Evolutionary conservation across 1,140 invertebrate species (phyloP).

Genomic region (Heliconius nattereri): DNA sequence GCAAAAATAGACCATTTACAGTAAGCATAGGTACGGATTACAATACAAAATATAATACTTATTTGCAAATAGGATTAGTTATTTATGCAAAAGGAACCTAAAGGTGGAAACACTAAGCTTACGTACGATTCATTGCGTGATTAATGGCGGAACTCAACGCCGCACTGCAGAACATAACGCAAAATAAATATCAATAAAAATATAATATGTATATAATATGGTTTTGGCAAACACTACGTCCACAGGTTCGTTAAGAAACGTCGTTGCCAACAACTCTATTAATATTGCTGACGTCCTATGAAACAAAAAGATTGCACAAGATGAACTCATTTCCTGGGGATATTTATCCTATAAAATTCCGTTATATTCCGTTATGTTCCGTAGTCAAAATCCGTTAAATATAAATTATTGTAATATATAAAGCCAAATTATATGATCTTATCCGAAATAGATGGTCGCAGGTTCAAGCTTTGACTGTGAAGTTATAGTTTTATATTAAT

Average conservation of each 20-base stretch:
- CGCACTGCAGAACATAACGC: background rate
- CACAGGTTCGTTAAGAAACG: constrained; percentile 9
- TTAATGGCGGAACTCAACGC: too few relatives aligned
- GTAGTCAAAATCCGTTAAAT: too few relatives aligned
- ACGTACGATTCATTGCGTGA: background rate
- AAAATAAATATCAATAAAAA: background rate
- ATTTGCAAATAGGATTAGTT: background rate
- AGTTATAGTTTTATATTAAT: background rate
- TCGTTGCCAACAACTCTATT: constrained; percentile 35
- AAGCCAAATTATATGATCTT: background rate
- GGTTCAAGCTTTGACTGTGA: too few relatives aligned
- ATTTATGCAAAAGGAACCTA: background rate
- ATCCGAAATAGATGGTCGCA: too few relatives aligned
- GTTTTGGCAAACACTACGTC: background rate
- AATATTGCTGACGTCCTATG: constrained; percentile 20
- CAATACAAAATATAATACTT: background rate
- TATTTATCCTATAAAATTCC: constrained; percentile 28
- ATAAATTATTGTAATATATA: background rate
- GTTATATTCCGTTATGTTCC: too few relatives aligned
- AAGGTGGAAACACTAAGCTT: background rate
- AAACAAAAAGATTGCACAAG: constrained; percentile 13
- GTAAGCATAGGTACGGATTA: background rate
- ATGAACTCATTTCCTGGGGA: constrained; percentile 26
- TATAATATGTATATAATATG: background rate
- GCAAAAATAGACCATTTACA: constrained; percentile 18